Evolutionary conservation across 2,797 vertebrate genomes (phyloP).

Genomic region (Sebastes hubbsi): DNA sequence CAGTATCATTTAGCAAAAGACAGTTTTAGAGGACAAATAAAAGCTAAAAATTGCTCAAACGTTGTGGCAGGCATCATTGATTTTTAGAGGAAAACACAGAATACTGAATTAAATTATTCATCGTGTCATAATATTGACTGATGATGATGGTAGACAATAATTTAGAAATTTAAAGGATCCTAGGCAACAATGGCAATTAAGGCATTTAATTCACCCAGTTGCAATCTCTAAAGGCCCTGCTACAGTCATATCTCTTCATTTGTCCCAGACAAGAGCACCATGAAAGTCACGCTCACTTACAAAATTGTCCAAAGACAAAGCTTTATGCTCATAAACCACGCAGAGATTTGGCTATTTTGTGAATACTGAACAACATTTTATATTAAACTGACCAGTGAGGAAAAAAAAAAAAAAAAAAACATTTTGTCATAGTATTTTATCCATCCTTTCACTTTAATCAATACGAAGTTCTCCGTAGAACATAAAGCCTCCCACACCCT

Average conservation of each 20-base stretch:
- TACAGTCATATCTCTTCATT: slow-evolving; percentile 66
- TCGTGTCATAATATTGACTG: slow-evolving; percentile 82
- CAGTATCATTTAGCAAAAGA: slow-evolving; percentile 97
- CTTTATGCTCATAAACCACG: slow-evolving; percentile 40
- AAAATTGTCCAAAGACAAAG: slow-evolving; percentile 58
- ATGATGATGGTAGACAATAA: slow-evolving; percentile 74
- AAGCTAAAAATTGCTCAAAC: slow-evolving; percentile 81
- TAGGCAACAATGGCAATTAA: slow-evolving; percentile 75
- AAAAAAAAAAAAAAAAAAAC: background rate
- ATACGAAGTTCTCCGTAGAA: slow-evolving; percentile 25
- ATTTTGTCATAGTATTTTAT: slow-evolving; percentile 18
- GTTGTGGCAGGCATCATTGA: slow-evolving; percentile 77
- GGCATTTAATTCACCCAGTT: slow-evolving; percentile 69
- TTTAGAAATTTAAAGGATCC: slow-evolving; percentile 73
- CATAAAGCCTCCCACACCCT: background rate
- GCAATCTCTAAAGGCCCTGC: slow-evolving; percentile 54
- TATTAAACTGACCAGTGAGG: slow-evolving; percentile 9
- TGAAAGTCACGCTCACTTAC: slow-evolving; percentile 62
- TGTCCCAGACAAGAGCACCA: slow-evolving; percentile 57
- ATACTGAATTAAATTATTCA: slow-evolving; percentile 81
- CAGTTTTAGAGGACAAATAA: slow-evolving; percentile 95
- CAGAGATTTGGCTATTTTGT: slow-evolving; percentile 32
- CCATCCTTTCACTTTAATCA: slow-evolving; percentile 37
- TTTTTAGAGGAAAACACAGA: slow-evolving; percentile 74
- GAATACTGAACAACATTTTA: slow-evolving; percentile 18